Base-by-base conservation (phyloP, 2,797 vertebrate genomes). In the Melanotaenia parkinsoni region DNA sequence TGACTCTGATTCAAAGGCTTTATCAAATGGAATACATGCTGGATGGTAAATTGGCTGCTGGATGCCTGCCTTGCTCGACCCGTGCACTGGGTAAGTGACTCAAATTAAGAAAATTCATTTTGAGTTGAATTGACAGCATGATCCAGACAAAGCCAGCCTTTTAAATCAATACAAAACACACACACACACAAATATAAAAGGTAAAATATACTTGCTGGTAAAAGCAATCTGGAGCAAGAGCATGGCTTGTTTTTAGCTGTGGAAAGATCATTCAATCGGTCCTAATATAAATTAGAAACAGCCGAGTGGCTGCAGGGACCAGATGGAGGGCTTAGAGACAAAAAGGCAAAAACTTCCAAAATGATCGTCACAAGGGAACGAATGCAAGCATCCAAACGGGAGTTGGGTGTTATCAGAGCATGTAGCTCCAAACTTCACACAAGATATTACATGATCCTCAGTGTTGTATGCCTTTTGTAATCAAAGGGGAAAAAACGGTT, bases 251-350 rank as follows among this genome's bases (percentile, higher is more conserved):
- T 68, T 72, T 64, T 64, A 79, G 47, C 76, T 58, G 32, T 89
- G 86, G 86, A 89, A 91, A 90, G 60, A 88, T 86, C 82, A 54
- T 79, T 70, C 70, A 63, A 65, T 16, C 61, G 62, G 78, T 75
- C 58, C 77, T 77, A 81, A 84, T 76, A 77, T 73, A 79, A 82
- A 88, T 81, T 76, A 62, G 77, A 71, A 79, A 81, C 65, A 47
- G 72, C 28, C 7, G 40, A 63, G 47, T 30, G 76, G 74, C 67
- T 72, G 63, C 75, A 67, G 9, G 60, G 70, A 79, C 43, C 79
- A 83, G 80, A 81, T 75, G 84, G 77, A 79, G 70, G 28, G 47
- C 32, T 45, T 63, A 33, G 62, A 45, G 63, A 59, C 12, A 47
- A 47, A 81, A 70, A 30, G 26, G 33, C 8, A 1, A 53, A 54